Percentiles rank a stretch among this genome's conserved stretches.
Evolutionary conservation across 1,140 invertebrate genomes (phyloP).

Genomic region (Chrysopa pallens): DNA sequence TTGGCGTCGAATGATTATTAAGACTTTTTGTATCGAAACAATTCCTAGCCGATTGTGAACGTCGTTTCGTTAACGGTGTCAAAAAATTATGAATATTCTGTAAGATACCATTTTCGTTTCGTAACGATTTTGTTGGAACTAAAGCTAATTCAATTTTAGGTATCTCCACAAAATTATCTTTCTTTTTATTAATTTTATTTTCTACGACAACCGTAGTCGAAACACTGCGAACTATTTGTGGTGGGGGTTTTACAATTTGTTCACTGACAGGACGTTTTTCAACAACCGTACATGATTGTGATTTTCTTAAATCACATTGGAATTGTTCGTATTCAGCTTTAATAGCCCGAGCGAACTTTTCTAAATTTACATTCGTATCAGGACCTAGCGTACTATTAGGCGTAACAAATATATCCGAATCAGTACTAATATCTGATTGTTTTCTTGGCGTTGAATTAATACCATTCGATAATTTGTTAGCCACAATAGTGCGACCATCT

Average conservation of each 20-base stretch:
- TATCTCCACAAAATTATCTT: neutral
- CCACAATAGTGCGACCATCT: conserved; percentile 2
- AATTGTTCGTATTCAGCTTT: neutral
- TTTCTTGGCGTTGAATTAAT: conserved; percentile 5
- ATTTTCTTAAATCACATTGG: neutral
- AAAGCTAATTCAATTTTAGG: neutral
- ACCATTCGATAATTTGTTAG: conserved; percentile 1
- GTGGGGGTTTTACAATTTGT: neutral
- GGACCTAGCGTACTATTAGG: neutral
- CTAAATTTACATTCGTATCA: neutral
- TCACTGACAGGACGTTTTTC: neutral
- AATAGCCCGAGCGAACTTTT: too few relatives aligned
- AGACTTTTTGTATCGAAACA: conserved; percentile 2
- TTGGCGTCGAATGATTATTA: conserved; percentile 10
- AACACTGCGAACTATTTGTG: neutral
- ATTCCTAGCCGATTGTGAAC: neutral
- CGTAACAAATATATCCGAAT: conserved; percentile 2
- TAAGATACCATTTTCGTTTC: conserved; percentile 9
- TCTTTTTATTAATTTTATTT: neutral
- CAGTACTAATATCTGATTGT: conserved; percentile 8
- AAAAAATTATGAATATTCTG: conserved; percentile 8
- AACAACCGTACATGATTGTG: neutral
- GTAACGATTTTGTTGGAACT: neutral
- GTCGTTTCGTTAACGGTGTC: conserved; percentile 12
- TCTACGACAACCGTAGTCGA: neutral